Evolutionary conservation across 2,113 vertebrate species (phyloP).

Genomic region (Sinocyclocheilus anshuiensis): DNA sequence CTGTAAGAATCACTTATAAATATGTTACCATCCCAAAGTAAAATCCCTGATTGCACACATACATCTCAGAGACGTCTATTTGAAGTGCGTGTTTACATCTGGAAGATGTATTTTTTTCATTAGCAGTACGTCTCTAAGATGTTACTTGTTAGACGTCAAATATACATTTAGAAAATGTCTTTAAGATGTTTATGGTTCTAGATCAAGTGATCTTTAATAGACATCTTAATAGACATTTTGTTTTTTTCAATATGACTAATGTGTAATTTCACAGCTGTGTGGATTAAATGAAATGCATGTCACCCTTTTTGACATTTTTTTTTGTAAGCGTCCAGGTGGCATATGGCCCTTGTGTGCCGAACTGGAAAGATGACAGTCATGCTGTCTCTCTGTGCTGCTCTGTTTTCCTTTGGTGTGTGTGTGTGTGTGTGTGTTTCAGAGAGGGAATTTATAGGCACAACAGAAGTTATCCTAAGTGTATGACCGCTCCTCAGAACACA

Average conservation of each 20-base stretch:
- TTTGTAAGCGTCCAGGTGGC: constrained; percentile 49
- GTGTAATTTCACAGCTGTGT: constrained; percentile 40
- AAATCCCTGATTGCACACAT: no score
- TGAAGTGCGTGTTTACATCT: no score
- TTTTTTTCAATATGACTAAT: constrained; percentile 32
- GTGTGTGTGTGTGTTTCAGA: background rate
- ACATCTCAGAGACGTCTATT: no score
- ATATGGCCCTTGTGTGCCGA: constrained; percentile 53
- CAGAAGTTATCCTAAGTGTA: constrained; percentile 17
- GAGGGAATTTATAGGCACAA: constrained; percentile 26
- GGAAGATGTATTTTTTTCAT: no score
- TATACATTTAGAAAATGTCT: no score
- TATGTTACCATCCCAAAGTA: no score
- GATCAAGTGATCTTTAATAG: no score
- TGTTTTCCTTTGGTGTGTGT: background rate
- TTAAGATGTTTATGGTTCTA: no score
- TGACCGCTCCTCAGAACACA: constrained; percentile 31
- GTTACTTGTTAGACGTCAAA: no score
- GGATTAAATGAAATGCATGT: constrained; percentile 42
- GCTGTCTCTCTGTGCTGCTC: constrained; percentile 16
- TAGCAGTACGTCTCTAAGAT: no score
- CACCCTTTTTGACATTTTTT: constrained; percentile 49
- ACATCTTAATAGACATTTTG: background rate
- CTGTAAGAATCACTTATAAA: no score
- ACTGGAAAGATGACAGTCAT: constrained; percentile 53